Evolutionary conservation across 2,113 vertebrate genomes (phyloP).

Genomic region (Toxostoma redivivum): DNA sequence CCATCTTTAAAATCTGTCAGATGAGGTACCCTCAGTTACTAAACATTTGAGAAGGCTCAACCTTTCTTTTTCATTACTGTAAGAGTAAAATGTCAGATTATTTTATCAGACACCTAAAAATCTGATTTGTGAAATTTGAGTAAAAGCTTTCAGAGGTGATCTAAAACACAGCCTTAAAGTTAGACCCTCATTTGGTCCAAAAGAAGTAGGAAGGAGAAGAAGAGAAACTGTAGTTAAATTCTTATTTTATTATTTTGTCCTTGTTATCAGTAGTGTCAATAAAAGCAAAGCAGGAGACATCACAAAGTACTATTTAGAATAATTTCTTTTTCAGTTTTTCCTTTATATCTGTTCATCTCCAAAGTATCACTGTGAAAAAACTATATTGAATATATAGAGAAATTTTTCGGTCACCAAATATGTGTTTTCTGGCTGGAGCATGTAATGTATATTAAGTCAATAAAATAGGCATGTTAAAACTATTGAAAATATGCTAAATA

Average conservation of each 20-base stretch:
- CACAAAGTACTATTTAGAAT: not conserved
- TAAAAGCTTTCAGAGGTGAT: not conserved
- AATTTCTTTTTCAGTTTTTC: not conserved
- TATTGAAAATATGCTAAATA: not conserved
- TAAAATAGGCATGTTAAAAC: not conserved
- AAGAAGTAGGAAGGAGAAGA: not conserved
- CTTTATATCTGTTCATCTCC: not conserved
- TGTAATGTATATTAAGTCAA: not conserved
- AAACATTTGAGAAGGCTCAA: not conserved
- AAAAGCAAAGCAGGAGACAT: not conserved
- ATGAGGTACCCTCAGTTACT: not conserved
- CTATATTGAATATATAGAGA: not conserved
- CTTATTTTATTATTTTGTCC: not conserved
- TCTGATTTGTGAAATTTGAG: not conserved
- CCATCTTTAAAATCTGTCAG: not conserved
- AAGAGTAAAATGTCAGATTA: not conserved
- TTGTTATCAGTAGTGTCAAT: not conserved
- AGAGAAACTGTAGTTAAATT: not conserved
- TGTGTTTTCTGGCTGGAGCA: not conserved
- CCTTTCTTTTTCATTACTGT: not conserved
- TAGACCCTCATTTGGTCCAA: not conserved
- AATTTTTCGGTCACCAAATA: not conserved
- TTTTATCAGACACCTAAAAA: not conserved
- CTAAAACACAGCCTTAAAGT: not conserved
- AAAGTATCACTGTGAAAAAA: not conserved